These are phyloP conservation scores for Nematolebias whitei DNA, from an alignment of 2,113 vertebrate genomes.

Conservation along the genomic window DNA sequence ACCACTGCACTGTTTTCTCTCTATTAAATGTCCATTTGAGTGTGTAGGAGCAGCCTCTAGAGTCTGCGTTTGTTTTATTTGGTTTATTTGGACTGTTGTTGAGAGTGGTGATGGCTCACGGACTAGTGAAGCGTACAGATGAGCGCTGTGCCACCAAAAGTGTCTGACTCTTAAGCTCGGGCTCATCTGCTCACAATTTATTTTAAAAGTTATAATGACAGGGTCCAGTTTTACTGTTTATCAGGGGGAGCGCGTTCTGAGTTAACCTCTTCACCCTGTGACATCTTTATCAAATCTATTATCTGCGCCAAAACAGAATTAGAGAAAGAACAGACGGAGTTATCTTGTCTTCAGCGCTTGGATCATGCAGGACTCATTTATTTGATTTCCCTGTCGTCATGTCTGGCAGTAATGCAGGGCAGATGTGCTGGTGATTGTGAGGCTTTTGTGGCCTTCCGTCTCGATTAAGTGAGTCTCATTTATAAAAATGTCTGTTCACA, in stretches of 20 bases:
- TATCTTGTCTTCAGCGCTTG: constrained; percentile 49
- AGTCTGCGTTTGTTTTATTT: constrained; percentile 10
- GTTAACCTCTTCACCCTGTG: constrained; percentile 61
- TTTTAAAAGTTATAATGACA: constrained; percentile 39
- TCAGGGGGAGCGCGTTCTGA: constrained; percentile 44
- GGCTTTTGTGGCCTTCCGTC: constrained; percentile 36
- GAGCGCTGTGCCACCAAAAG: constrained; percentile 3
- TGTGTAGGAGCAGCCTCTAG: not conserved
- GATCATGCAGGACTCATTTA: constrained; percentile 60
- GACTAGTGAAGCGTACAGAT: constrained; percentile 10
- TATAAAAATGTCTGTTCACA: constrained; percentile 24
- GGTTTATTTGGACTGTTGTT: not conserved
- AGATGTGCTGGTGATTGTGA: constrained; percentile 67
- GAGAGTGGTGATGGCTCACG: constrained; percentile 1
- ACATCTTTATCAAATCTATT: constrained; percentile 55
- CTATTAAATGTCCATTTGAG: constrained; percentile 14
- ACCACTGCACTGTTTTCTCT: constrained; percentile 6
- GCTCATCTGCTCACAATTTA: constrained; percentile 36
- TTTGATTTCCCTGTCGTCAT: constrained; percentile 62
- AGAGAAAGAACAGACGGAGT: constrained; percentile 30
- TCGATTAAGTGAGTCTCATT: constrained; percentile 21
- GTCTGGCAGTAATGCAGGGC: constrained; percentile 66
- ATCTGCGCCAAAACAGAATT: constrained; percentile 35
- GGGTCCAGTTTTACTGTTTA: constrained; percentile 34
- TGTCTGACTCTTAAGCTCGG: constrained; percentile 21